Evolutionary conservation across 2,888 invertebrate species (phyloP).

Genomic region (Halictus ligatus): DNA sequence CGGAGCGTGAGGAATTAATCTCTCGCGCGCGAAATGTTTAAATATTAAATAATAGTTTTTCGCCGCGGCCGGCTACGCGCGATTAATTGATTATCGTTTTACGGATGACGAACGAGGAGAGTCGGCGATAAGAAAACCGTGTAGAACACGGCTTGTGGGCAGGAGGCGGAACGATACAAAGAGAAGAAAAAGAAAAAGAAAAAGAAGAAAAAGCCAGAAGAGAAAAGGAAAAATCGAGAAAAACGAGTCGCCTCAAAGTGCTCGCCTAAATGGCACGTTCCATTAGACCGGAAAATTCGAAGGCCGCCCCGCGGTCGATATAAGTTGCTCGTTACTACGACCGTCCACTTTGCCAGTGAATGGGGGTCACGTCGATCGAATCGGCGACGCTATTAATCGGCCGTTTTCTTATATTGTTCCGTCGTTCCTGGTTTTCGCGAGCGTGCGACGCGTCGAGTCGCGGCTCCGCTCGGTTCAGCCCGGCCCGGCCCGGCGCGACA

Average conservation of each 20-base stretch:
- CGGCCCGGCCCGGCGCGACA: background rate
- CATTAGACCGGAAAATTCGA: conserved; percentile 69
- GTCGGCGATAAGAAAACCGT: conserved; percentile 40
- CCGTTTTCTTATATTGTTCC: conserved; percentile 23
- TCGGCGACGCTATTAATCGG: conserved; percentile 65
- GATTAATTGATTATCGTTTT: conserved; percentile 62
- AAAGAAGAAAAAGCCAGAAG: conserved; percentile 19
- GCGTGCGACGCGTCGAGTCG: background rate
- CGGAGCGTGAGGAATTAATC: conserved; percentile 49
- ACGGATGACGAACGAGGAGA: conserved; percentile 56
- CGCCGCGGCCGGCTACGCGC: conserved; percentile 32
- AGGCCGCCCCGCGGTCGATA: conserved; percentile 61
- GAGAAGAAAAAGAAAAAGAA: conserved; percentile 12
- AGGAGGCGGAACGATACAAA: conserved; percentile 32
- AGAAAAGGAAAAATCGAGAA: conserved; percentile 17
- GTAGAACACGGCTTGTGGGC: conserved; percentile 28
- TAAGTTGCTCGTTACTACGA: conserved; percentile 57
- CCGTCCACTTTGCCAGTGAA: conserved; percentile 60
- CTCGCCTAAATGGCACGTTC: conserved; percentile 61
- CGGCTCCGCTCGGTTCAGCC: too few species aligned
- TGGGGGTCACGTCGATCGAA: conserved; percentile 54
- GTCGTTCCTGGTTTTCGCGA: background rate
- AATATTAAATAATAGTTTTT: conserved; percentile 49
- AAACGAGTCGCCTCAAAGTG: conserved; percentile 53
- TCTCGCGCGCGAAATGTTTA: conserved; percentile 28